A percentile compares a stretch with the other conserved stretches of the same genome.
phyloP scores from a whole-genome alignment of 2,888 invertebrate genomes.

The Melanophora roralis region DNA sequence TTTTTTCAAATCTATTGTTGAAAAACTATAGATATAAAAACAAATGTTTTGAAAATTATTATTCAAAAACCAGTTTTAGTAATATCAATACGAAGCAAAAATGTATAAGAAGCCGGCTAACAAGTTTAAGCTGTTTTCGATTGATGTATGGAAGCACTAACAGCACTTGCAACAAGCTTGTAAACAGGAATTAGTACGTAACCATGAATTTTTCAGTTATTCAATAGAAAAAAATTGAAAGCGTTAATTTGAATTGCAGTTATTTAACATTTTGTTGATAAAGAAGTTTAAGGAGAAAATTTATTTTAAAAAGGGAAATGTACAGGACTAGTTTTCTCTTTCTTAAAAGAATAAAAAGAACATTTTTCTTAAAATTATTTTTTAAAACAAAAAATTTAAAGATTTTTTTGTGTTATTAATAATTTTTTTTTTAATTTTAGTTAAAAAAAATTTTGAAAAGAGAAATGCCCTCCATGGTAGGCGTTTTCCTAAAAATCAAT shows the following conservation, averaged over 20 bases:
- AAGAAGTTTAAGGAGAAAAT: neutral
- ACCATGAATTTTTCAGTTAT: slow-evolving; percentile 31
- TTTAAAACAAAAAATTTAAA: no score
- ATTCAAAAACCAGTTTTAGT: slow-evolving; percentile 22
- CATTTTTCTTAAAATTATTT: no score
- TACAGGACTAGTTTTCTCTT: no score
- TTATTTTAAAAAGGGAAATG: no score
- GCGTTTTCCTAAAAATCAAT: no score
- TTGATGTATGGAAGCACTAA: neutral
- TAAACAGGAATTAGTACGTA: neutral
- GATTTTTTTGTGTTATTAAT: no score
- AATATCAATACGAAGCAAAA: neutral
- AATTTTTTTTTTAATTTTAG: no score
- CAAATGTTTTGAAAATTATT: slow-evolving; percentile 10
- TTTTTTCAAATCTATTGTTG: neutral
- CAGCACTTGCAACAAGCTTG: slow-evolving; percentile 9
- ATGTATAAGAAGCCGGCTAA: slow-evolving; percentile 29
- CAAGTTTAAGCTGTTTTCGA: slow-evolving; percentile 22
- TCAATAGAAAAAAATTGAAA: neutral
- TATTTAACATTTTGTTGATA: no score
- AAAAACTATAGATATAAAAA: neutral
- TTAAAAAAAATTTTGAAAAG: no score
- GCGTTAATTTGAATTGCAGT: neutral
- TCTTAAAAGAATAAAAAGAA: no score
- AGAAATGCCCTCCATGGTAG: no score